Evolutionary conservation across 1,140 invertebrate species (phyloP), one percentile per base, ranked within the genome.

Genomic region (Solenopsis invicta): DNA sequence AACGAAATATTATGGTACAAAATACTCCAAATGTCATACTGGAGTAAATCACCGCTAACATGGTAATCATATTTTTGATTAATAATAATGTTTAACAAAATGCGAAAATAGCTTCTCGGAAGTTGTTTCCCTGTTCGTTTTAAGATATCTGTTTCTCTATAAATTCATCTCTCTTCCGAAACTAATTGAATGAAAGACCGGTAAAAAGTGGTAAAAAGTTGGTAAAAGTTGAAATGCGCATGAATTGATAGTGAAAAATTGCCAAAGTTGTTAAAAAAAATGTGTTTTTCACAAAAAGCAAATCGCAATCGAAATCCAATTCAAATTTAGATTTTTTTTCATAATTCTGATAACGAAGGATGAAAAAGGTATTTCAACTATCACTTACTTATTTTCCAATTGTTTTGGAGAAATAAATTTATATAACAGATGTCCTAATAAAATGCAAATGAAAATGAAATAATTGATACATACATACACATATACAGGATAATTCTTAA

Each of bases 1-100:
- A 90, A 90, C 77, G 78, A 90, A 90, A 89, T 86, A 82, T 74
- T 77, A 86, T 61, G 76, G 74, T 84, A 84, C 81, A 89, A 90
- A 89, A 89, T 87, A 78, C 74, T 90, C 50, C 86, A 88, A 90
- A 61, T 85, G 85, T 52, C 72, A 67, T 74, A 75, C 59, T 77
- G 34, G 41, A 77, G 71, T 71, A 48, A 59, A 62, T 62, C 4
- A 41, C 37, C 16, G 34, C 12, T 61, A 18, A 41, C n/a, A 67
- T 21, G 21, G 34, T 80, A 71, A 54, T 64, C 24, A 62, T n/a
- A 61, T 50, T 29, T 29, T 66, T 64, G 45, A 81, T 84, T 59
- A 75, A 21, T 64, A 71, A 90, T 50, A 81, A 29, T 29, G 29
- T 81, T 66, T 75, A 69, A 87, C 62, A 50, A 45, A 52, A 34